Conservation (phyloP, 1,140 invertebrate species). For the Andrena cerasifolii region DNA sequence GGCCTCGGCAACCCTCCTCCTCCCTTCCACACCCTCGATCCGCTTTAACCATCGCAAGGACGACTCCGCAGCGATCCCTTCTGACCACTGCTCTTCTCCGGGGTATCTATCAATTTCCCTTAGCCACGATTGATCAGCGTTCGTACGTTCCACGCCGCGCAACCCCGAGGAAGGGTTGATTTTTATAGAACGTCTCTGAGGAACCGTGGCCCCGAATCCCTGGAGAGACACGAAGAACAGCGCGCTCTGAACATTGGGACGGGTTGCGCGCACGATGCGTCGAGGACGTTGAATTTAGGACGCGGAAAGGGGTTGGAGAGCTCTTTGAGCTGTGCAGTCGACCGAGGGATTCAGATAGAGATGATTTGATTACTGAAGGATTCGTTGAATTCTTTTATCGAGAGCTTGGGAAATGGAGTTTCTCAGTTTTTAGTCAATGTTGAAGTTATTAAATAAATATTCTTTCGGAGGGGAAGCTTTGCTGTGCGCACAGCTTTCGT, state of each 20-base stretch:
- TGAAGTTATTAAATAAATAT: slow-evolving; percentile 18
- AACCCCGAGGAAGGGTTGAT: slow-evolving; percentile 15
- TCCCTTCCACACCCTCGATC: slow-evolving; percentile 1
- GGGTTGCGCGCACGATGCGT: no score
- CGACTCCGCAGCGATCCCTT: slow-evolving; percentile 27
- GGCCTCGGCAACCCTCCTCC: slow-evolving; percentile 57
- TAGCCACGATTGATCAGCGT: slow-evolving; percentile 8
- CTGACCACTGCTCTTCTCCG: neutral
- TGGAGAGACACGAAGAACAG: no score
- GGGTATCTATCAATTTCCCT: slow-evolving; percentile 25
- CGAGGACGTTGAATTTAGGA: neutral
- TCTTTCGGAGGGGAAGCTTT: neutral
- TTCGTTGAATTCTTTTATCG: no score
- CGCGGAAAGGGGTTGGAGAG: neutral
- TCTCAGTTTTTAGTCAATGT: no score
- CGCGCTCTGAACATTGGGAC: no score
- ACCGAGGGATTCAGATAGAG: neutral
- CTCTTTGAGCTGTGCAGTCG: no score
- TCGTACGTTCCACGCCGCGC: neutral
- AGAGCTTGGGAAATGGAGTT: no score
- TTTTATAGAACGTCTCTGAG: neutral
- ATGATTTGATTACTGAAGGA: neutral
- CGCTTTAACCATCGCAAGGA: slow-evolving; percentile 23
- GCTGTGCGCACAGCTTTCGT: neutral
- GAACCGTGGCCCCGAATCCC: neutral